Evolutionary conservation across 1,140 invertebrate species (phyloP), one percentile per base, ranked within the genome.

Genomic region (Calycopis cecrops): DNA sequence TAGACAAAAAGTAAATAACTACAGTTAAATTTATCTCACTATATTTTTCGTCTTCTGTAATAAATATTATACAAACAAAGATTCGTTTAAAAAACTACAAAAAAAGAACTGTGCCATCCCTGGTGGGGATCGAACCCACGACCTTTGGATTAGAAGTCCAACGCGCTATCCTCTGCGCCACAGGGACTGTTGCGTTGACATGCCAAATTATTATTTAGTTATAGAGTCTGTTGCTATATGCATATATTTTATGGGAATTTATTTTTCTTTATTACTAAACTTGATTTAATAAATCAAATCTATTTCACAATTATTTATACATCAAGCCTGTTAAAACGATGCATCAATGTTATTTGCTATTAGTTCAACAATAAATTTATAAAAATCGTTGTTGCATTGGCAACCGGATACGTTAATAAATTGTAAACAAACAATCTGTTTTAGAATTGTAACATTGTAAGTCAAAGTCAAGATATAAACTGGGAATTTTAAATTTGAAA

Each of bases 51-150:
- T n/a, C n/a, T n/a, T n/a, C n/a, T n/a, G n/a, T n/a, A n/a, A n/a
- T n/a, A n/a, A n/a, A n/a, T n/a, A n/a, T n/a, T n/a, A n/a, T n/a
- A n/a, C n/a, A n/a, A 3, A 28, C 6, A 6, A 28, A 28, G 6
- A 28, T 28, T 28, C 6, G 21, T 3, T 2, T 28, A 28, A 28
- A 28, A 53, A 33, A 42, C 0, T 34, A 4, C n/a, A 53, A 33
- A 55, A 51, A 17, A 16, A 48, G 52, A 42, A 48, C 4, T 48
- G 21, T n/a, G n/a, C n/a, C 87, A 90, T 90, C 89, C 89, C 89
- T 90, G 89, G 89, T 89, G 89, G 89, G 88, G 88, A 90, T 90
- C 90, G 90, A 90, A 90, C 89, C 90, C 89, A 89, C 89, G 89
- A 70, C 68, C 68, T 70, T 70, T 70, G 68, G 68, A 71, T 71